Conservation (phyloP, 2,888 invertebrate species). For the Pseudoips prasinana region DNA sequence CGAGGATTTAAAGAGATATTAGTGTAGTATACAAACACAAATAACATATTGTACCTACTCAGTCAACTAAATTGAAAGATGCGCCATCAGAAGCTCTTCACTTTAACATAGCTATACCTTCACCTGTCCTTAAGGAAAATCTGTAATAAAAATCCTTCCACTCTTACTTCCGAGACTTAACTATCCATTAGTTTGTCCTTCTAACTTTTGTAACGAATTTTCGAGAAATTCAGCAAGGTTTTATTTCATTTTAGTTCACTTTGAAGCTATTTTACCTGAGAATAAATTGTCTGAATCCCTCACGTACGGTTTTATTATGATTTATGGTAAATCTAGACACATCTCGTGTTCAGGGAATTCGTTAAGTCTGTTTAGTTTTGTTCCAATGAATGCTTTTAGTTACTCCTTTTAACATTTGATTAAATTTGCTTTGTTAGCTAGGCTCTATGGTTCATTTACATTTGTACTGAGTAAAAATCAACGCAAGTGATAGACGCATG, state of each 20-base stretch:
- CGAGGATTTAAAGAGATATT: too few species aligned
- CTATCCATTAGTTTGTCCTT: conserved; percentile 22
- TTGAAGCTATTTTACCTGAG: conserved; percentile 28
- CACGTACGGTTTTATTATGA: conserved; percentile 37
- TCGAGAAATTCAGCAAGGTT: conserved; percentile 17
- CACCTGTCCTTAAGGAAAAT: conserved; percentile 22
- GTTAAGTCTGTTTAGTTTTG: too few species aligned
- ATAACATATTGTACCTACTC: too few species aligned
- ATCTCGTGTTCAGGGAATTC: conserved; percentile 23
- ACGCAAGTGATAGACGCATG: too few species aligned
- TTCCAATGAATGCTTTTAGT: too few species aligned
- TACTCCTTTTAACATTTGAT: too few species aligned
- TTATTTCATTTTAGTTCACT: conserved; percentile 29
- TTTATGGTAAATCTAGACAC: conserved; percentile 31
- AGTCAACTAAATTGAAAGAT: too few species aligned
- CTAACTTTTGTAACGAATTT: conserved; percentile 21
- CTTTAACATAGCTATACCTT: conserved; percentile 7
- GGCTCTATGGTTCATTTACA: too few species aligned
- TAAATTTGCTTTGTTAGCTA: too few species aligned
- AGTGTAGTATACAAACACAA: too few species aligned
- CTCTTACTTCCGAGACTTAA: conserved; percentile 17
- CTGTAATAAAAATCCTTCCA: conserved; percentile 13
- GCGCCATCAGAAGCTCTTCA: too few species aligned
- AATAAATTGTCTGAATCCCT: conserved; percentile 36
- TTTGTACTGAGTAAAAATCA: too few species aligned